phyloP scores from a whole-genome alignment of 2,113 vertebrate genomes.

The Cyprinodon variegatus region DNA sequence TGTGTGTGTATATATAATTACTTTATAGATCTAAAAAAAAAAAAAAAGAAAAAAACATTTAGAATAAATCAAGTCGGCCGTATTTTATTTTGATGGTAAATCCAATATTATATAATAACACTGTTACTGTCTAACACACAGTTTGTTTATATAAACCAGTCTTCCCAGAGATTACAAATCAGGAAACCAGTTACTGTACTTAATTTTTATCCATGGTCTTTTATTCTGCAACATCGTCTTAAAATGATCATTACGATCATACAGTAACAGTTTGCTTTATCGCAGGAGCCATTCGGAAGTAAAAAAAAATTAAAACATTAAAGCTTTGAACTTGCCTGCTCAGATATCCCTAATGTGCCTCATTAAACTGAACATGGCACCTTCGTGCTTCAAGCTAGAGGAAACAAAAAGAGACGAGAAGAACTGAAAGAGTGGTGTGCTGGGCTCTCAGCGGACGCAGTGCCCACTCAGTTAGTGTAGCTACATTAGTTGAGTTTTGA shows the following conservation, averaged over 20 bases:
- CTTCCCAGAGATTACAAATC: not conserved
- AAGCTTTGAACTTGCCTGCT: slow-evolving; percentile 43
- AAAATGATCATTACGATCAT: not conserved
- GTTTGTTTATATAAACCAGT: no score
- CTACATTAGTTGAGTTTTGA: slow-evolving; percentile 41
- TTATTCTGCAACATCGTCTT: not conserved
- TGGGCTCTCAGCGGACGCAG: slow-evolving; percentile 14
- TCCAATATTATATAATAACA: no score
- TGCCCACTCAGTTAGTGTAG: slow-evolving; percentile 33
- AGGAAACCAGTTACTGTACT: no score
- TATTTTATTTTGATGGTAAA: no score
- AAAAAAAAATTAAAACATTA: slow-evolving; percentile 3
- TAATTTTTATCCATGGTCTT: not conserved
- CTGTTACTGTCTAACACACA: no score
- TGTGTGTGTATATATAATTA: no score
- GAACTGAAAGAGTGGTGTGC: not conserved
- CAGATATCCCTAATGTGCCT: slow-evolving; percentile 29
- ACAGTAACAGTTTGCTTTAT: not conserved
- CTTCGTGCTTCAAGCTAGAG: slow-evolving; percentile 8
- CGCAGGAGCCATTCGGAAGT: not conserved
- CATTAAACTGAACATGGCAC: slow-evolving; percentile 30
- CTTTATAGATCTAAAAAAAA: no score
- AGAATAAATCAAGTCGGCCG: no score
- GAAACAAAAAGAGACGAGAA: not conserved
- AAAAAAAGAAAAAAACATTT: no score